Conservation (phyloP, 2,888 invertebrate genomes). For the Acrobasis suavella region DNA sequence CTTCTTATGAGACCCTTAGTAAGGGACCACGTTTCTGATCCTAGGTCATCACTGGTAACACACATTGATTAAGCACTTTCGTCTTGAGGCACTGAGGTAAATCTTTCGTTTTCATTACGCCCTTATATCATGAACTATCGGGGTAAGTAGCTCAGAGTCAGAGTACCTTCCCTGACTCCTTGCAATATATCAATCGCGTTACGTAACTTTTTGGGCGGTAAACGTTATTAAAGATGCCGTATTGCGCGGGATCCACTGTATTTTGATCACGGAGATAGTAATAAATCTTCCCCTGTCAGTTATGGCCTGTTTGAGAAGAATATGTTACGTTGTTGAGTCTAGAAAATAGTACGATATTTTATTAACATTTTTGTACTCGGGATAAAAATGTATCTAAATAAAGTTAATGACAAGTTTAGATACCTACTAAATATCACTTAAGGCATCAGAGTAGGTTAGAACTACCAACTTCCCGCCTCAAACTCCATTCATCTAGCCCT, state of each 20-base stretch:
- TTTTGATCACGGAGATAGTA: conserved; percentile 13
- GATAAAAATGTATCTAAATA: too few species aligned
- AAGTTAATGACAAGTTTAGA: too few species aligned
- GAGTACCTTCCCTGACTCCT: conserved; percentile 15
- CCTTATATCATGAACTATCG: background rate
- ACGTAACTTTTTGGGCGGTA: conserved; percentile 18
- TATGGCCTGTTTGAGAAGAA: background rate
- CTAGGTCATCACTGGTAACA: too few species aligned
- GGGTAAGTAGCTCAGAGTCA: background rate
- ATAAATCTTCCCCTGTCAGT: conserved; percentile 15
- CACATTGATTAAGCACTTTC: too few species aligned
- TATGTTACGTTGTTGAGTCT: background rate
- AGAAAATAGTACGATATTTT: background rate
- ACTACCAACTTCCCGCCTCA: too few species aligned
- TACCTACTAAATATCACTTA: too few species aligned
- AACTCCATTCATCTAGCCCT: too few species aligned
- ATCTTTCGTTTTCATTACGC: background rate
- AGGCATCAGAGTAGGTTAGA: too few species aligned
- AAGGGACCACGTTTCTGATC: too few species aligned
- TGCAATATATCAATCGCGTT: conserved; percentile 18
- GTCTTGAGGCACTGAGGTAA: too few species aligned
- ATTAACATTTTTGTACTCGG: too few species aligned
- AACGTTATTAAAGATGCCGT: conserved; percentile 13
- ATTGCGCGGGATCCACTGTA: conserved; percentile 2
- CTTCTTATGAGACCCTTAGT: too few species aligned